Evolutionary conservation across 2,888 invertebrate genomes (phyloP), one percentile per base, ranked within the genome.

Genomic region (Lycophotia porphyrea): DNA sequence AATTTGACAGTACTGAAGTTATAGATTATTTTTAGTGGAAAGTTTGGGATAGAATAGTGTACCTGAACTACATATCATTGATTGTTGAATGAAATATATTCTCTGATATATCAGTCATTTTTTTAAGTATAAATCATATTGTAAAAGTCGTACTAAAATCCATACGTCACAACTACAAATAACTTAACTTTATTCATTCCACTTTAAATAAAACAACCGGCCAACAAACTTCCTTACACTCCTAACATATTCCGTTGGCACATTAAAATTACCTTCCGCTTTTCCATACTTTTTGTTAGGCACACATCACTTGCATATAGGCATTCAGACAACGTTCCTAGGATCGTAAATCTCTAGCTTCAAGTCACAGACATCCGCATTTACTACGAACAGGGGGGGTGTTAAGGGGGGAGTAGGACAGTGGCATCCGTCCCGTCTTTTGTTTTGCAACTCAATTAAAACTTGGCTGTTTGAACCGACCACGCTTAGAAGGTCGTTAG

Each of bases 361-460:
- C 80, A 81, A 87, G 87, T 87, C 84, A 80, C 85, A 87, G 84
- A 87, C 84, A 87, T 87, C 84, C 87, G 87, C 79, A 87, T 87
- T 87, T 87, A 82, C 84, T 79, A 76, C 69, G 61, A 74, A 71
- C 74, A 67, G 49, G 74, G 71, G 78, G 74, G 74, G 49, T 58
- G 75, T 55, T 63, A 64, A 76, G 78, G 76, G 78, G 79, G 74
- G 77, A 76, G 75, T 66, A 80, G 87, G 85, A 83, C 82, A 85
- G 82, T 88, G 82, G 83, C 84, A 85, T 83, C 82, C 80, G 85
- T 80, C 77, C 78, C 88, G 91, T 91, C 93, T 93, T 93, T 95
- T 94, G 95, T 94, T 94, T 90, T 80, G 87, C 88, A 93, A 94
- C 93, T 93, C 92, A 93, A 93, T 93, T 93, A 93, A 93, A 93